phyloP scores from a whole-genome alignment of 2,113 vertebrate genomes.

The Anser cygnoides region DNA sequence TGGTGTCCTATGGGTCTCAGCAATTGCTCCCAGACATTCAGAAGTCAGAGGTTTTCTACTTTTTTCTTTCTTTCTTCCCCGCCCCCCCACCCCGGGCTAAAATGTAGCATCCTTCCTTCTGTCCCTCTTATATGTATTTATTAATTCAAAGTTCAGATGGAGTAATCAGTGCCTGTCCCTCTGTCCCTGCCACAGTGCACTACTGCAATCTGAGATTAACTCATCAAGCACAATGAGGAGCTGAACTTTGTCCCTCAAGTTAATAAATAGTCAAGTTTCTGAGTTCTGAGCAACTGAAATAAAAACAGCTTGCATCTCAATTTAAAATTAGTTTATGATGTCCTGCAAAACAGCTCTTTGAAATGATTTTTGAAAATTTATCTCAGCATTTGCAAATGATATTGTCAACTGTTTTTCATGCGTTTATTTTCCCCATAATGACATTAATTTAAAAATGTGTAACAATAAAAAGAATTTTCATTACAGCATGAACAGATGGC shows the following conservation, averaged over 20 bases:
- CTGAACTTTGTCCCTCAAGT: not conserved
- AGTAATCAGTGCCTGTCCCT: not conserved
- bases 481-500: constrained; percentile 27
- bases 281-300: not conserved
- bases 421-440: not conserved
- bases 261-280: not conserved
- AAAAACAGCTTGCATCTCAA: not conserved
- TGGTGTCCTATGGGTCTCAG: not conserved
- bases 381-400: not conserved
- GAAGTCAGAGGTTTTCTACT: not conserved
- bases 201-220: not conserved
- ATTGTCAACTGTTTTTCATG: not conserved
- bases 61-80: no score
- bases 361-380: not conserved
- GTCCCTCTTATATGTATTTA: not conserved
- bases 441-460: constrained; percentile 1
- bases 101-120: not conserved
- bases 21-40: not conserved
- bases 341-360: not conserved
- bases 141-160: not conserved
- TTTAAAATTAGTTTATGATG: not conserved
- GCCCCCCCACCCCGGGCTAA: not conserved
- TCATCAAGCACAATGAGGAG: not conserved
- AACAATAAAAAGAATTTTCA: not conserved
- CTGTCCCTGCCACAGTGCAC: not conserved